Conservation (phyloP, 2,113 vertebrate species). For the Saguinus imperator region DNA sequence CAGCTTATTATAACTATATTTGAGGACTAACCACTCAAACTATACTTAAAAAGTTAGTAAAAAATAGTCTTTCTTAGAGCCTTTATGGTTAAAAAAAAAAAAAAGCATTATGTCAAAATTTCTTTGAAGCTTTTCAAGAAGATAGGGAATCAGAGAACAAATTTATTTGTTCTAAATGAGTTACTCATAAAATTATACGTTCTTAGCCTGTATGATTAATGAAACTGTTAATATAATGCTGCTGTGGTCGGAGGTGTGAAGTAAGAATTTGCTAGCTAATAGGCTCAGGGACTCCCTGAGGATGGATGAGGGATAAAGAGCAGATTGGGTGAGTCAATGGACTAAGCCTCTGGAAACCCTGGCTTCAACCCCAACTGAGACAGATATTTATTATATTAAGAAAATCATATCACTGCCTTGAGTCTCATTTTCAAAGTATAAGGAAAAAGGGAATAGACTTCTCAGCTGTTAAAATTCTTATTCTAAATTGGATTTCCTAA, state of each 20-base stretch:
- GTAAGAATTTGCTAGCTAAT: background rate
- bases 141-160: background rate
- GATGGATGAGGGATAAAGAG: background rate
- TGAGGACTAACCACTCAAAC: background rate
- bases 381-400: background rate
- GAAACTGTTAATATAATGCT: background rate
- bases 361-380: background rate
- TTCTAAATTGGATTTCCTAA: constrained; percentile 1
- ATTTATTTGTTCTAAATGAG: background rate
- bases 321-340: background rate
- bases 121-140: constrained; percentile 9
- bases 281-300: background rate
- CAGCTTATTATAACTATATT: background rate
- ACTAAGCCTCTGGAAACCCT: background rate
- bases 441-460: background rate
- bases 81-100: constrained; percentile 21
- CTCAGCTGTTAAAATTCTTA: background rate
- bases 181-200: background rate
- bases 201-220: background rate
- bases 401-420: background rate
- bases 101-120: background rate
- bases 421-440: background rate
- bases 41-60: background rate
- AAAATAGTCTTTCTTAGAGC: background rate
- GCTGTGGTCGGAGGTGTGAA: background rate